Conservation (phyloP, 2,113 vertebrate species). For the Myiopsitta monachus region DNA sequence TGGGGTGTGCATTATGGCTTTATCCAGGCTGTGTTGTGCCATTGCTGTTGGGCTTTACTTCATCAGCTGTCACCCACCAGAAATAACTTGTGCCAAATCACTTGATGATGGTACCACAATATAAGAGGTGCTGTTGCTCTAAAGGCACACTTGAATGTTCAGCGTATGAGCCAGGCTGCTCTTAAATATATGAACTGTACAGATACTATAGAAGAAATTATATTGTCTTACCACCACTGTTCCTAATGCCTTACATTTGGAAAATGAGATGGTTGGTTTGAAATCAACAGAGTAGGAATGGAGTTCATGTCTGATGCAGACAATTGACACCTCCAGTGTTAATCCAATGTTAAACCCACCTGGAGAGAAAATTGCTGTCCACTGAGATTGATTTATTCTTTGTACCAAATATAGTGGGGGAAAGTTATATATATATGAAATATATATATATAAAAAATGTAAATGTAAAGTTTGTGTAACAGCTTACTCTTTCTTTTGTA, state of each 20-base stretch:
- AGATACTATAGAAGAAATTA: not conserved
- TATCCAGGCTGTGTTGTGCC: not conserved
- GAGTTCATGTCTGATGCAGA: not conserved
- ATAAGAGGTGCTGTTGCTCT: not conserved
- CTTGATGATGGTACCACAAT: not conserved
- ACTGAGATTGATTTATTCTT: conserved; percentile 50
- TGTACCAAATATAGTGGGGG: conserved; percentile 59
- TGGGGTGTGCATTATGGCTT: not conserved
- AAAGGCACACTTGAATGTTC: not conserved
- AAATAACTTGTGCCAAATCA: not conserved
- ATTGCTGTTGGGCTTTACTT: not conserved
- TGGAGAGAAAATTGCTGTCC: conserved; percentile 48
- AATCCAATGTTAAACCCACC: conserved; percentile 6
- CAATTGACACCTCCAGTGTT: not conserved
- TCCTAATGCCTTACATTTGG: conserved; percentile 80
- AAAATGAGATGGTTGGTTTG: conserved; percentile 25
- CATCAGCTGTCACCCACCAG: not conserved
- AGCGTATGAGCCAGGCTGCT: not conserved
- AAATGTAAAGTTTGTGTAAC: conserved; percentile 61
- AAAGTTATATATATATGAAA: conserved; percentile 40
- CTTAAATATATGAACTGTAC: not conserved
- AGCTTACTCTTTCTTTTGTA: conserved; percentile 59
- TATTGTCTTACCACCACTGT: conserved; percentile 80
- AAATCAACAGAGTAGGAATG: conserved; percentile 50
- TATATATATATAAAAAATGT: conserved; percentile 34